phyloP scores from a whole-genome alignment of 2,888 invertebrate genomes.

The Dendrolimus houi region DNA sequence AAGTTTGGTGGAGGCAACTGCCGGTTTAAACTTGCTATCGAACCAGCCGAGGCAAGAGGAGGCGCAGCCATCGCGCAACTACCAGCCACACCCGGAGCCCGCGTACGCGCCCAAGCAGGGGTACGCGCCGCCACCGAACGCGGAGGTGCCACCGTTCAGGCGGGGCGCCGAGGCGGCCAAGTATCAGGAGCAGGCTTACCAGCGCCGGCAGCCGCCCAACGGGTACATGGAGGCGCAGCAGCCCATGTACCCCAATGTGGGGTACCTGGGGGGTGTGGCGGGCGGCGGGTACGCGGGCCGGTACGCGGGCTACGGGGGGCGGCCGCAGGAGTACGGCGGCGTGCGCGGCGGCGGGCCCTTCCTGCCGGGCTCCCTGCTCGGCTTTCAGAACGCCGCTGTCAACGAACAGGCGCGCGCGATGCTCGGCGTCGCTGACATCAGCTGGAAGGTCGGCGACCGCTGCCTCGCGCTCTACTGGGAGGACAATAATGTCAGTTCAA shows the following conservation, averaged over 20 bases:
- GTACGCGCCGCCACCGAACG: conserved; percentile 33
- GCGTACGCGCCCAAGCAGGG: conserved; percentile 34
- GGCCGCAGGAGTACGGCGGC: conserved; percentile 38
- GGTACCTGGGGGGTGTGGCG: conserved; percentile 28
- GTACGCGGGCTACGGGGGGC: conserved; percentile 40
- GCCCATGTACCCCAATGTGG: conserved; percentile 38
- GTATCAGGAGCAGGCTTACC: conserved; percentile 47
- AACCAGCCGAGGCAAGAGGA: conserved; percentile 38
- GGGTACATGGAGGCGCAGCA: conserved; percentile 49
- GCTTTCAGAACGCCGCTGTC: conserved; percentile 69
- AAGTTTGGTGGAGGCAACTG: conserved; percentile 48
- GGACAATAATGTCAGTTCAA: conserved; percentile 83
- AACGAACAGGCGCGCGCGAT: conserved; percentile 71
- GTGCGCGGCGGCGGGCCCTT: conserved; percentile 50
- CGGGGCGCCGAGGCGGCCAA: conserved; percentile 35
- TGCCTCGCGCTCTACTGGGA: conserved; percentile 96
- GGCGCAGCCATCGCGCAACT: conserved; percentile 30
- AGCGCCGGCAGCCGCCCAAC: conserved; percentile 39
- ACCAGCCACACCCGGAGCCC: conserved; percentile 35
- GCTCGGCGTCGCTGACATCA: conserved; percentile 71
- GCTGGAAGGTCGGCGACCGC: conserved; percentile 87
- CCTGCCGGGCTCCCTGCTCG: conserved; percentile 58
- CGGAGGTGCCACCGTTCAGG: conserved; percentile 44
- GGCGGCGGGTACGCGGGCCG: conserved; percentile 27
- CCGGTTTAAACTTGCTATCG: conserved; percentile 43